These are phyloP conservation scores for Hylia prasina DNA, from an alignment of 2,113 vertebrate genomes.

Conservation along the genomic window DNA sequence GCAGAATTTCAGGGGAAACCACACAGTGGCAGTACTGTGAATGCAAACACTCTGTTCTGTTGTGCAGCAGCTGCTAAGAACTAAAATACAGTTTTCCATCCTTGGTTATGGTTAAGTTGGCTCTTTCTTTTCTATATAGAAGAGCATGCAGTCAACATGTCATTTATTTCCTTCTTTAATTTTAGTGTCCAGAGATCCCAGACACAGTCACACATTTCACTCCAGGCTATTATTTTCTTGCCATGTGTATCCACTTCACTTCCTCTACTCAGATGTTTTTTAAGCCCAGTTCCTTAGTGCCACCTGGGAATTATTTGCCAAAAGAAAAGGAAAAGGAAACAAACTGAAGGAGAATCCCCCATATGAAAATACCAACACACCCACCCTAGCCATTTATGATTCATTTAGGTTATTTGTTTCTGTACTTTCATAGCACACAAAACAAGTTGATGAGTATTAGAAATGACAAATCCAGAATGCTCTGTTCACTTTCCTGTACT, in stretches of 20 bases:
- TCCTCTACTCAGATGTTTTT: background rate
- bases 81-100: background rate
- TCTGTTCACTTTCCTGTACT: background rate
- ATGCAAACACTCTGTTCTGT: background rate
- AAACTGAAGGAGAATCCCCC: background rate
- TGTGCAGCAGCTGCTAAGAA: background rate
- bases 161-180: conserved; percentile 1
- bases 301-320: conserved; percentile 7
- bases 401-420: background rate
- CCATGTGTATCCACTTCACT: background rate
- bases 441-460: background rate
- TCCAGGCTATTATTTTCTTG: background rate
- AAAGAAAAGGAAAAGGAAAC: background rate
- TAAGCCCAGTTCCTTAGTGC: background rate
- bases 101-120: background rate
- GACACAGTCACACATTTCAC: background rate
- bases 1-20: conserved; percentile 36
- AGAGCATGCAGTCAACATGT: background rate
- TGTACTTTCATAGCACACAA: background rate
- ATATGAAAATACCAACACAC: background rate
- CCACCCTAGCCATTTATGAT: background rate
- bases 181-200: background rate
- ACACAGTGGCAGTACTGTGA: conserved; percentile 59
- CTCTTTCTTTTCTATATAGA: background rate
- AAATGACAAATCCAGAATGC: background rate